Conservation (phyloP, 2,888 invertebrate species). For the Stenodera caucasica region DNA sequence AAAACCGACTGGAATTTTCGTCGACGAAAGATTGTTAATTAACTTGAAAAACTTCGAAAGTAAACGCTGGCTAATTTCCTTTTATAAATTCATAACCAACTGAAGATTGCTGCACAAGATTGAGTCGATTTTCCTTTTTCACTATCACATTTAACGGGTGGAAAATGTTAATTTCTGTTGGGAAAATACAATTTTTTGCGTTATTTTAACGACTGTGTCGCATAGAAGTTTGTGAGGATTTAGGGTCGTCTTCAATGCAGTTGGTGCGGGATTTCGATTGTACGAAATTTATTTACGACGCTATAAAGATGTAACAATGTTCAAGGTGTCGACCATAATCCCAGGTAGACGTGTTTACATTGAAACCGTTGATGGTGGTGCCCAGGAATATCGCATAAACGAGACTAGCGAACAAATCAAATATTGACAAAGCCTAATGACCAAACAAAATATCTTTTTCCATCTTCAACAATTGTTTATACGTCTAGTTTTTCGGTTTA, state of each 20-base stretch:
- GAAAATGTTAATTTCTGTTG: too few species aligned
- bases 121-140: neutral
- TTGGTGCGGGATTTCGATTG: neutral
- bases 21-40: neutral
- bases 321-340: conserved; percentile 9
- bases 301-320: conserved; percentile 22
- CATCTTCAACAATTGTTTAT: neutral
- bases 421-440: conserved; percentile 3
- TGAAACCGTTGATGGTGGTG: conserved; percentile 9
- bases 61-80: neutral
- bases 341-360: conserved; percentile 9
- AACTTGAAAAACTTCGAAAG: neutral
- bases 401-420: neutral
- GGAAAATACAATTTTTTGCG: too few species aligned
- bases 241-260: neutral
- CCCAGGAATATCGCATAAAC: neutral
- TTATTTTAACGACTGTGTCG: neutral
- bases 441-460: neutral
- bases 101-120: neutral
- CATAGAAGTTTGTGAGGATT: neutral
- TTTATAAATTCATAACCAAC: neutral
- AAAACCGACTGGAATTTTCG: neutral
- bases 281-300: conserved; percentile 27
- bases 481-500: neutral
- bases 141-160: too few species aligned